Percentiles rank a stretch among this genome's conserved stretches.
phyloP scores from a whole-genome alignment of 2,888 invertebrate species.

The Drosophila mulleri region DNA sequence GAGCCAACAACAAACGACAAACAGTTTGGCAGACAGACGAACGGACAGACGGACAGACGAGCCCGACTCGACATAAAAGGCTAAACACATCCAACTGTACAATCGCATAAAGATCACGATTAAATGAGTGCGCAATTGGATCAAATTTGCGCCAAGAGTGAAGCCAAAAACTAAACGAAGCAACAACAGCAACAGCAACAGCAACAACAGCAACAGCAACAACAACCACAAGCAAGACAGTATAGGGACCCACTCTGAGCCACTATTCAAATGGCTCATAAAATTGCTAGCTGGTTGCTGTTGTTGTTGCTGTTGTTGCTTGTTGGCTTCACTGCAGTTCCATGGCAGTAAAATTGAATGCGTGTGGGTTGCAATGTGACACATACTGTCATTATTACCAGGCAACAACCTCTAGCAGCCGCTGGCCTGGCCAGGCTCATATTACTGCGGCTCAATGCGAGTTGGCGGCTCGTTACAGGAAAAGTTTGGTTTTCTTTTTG shows the following conservation, averaged over 20 bases:
- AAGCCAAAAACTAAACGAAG: conserved; percentile 61
- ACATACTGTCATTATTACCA: conserved; percentile 84
- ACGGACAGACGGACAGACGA: conserved; percentile 28
- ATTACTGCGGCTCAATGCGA: conserved; percentile 65
- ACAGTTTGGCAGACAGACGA: conserved; percentile 21
- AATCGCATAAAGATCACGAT: conserved; percentile 83
- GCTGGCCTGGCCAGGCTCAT: conserved; percentile 63
- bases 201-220: conserved; percentile 13
- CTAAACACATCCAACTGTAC: conserved; percentile 82
- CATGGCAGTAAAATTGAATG: conserved; percentile 76
- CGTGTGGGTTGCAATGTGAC: conserved; percentile 83
- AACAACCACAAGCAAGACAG: conserved; percentile 20
- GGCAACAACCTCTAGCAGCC: conserved; percentile 72
- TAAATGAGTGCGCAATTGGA: conserved; percentile 82
- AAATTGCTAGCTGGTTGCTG: conserved; percentile 55
- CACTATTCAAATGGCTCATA: conserved; percentile 72
- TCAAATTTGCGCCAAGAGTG: conserved; percentile 81
- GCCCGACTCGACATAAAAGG: conserved; percentile 74
- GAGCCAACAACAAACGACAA: conserved; percentile 38
- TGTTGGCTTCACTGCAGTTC: conserved; percentile 23
- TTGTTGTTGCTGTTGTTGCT: conserved; percentile 16
- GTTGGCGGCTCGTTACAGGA: conserved; percentile 77
- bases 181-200: conserved; percentile 38
- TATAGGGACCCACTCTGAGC: conserved; percentile 32
- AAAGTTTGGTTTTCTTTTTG: conserved; percentile 54